phyloP scores from a whole-genome alignment of 1,140 invertebrate genomes.

The Atta colombica region DNA sequence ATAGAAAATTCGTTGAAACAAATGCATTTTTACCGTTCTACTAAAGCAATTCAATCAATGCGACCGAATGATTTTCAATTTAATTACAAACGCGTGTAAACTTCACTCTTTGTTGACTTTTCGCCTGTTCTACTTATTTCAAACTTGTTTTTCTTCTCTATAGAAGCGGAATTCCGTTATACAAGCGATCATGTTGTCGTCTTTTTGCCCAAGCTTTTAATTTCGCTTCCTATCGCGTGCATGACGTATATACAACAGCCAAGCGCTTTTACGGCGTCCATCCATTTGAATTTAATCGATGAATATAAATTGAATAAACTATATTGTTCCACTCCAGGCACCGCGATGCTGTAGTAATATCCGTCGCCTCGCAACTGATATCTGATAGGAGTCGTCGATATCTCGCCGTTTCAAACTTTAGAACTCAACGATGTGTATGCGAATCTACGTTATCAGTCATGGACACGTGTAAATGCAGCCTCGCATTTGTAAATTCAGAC shows the following conservation, averaged over 20 bases:
- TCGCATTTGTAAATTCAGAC: neutral
- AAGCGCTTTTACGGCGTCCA: neutral
- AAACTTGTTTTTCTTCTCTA: neutral
- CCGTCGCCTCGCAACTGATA: constrained; percentile 6
- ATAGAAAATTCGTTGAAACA: neutral
- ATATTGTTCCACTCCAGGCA: neutral
- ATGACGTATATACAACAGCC: neutral
- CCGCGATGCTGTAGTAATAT: neutral
- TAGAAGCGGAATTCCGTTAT: neutral
- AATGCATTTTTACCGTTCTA: neutral
- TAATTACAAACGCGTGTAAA: neutral
- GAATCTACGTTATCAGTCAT: neutral
- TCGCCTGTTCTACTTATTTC: constrained; percentile 3
- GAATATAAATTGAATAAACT: constrained; percentile 8
- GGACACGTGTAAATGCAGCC: neutral
- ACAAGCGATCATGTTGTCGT: neutral
- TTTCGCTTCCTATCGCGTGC: neutral
- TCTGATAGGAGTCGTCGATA: constrained; percentile 17
- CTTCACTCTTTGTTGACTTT: neutral
- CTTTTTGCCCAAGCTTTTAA: constrained; percentile 2
- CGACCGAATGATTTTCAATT: neutral
- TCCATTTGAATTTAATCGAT: constrained; percentile 24
- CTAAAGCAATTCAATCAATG: neutral
- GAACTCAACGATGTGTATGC: neutral
- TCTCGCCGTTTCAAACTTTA: neutral